Evolutionary conservation across 2,113 vertebrate species (phyloP).

Genomic region (Upupa epops): DNA sequence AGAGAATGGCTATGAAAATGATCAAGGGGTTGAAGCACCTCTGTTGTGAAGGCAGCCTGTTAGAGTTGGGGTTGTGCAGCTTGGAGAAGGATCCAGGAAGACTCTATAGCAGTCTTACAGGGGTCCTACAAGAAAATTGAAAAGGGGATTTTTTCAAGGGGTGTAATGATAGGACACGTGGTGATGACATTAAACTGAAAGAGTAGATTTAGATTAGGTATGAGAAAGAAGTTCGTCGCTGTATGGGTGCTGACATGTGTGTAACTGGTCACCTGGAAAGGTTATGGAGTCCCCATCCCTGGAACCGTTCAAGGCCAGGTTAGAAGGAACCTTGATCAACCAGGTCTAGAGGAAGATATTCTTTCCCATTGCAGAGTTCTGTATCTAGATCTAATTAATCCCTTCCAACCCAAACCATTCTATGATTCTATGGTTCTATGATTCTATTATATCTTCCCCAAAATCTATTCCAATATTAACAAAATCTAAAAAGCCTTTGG

Average conservation of each 20-base stretch:
- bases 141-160: not conserved
- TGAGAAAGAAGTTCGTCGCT: not conserved
- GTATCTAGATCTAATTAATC: not conserved
- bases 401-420: not conserved
- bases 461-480: not conserved
- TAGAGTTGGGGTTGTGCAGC: not conserved
- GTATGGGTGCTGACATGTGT: not conserved
- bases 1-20: too few relatives aligned
- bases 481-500: not conserved
- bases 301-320: not conserved
- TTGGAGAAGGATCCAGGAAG: not conserved
- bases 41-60: not conserved
- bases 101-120: too few relatives aligned
- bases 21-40: not conserved
- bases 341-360: not conserved
- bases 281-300: not conserved
- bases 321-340: not conserved
- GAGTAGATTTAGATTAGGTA: not conserved
- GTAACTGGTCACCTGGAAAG: not conserved
- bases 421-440: too few relatives aligned
- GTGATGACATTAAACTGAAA: not conserved
- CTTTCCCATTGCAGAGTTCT: not conserved
- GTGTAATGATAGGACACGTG: not conserved
- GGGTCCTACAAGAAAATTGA: not conserved
- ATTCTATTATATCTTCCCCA: too few relatives aligned